Conservation (phyloP, 1,140 invertebrate species). For the Penaeus indicus region DNA sequence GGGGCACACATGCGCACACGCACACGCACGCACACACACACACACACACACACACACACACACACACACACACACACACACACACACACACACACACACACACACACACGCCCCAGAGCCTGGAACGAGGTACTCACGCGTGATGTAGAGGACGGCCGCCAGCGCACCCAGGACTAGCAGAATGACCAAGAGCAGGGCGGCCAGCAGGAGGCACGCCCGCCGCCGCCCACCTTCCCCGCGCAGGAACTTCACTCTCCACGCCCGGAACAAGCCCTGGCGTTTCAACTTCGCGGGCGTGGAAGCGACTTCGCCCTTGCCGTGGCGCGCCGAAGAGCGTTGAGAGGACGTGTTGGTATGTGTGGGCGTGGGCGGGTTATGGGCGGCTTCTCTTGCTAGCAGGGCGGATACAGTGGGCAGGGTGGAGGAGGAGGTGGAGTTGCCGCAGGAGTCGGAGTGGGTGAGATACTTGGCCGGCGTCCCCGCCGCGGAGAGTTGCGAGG, state of each 20-base stretch:
- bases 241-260: slow-evolving; percentile 66
- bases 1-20: no score
- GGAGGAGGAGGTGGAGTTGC: slow-evolving; percentile 64
- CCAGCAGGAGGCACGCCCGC: slow-evolving; percentile 52
- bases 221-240: slow-evolving; percentile 57
- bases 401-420: slow-evolving; percentile 66
- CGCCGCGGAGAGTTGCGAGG: slow-evolving; percentile 7
- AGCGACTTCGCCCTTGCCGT: slow-evolving; percentile 33
- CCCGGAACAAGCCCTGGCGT: slow-evolving; percentile 61
- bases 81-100: no score
- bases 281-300: slow-evolving; percentile 65
- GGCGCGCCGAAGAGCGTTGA: slow-evolving; percentile 49
- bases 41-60: no score
- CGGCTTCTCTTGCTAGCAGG: slow-evolving; percentile 59
- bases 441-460: slow-evolving; percentile 61
- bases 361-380: slow-evolving; percentile 58
- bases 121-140: slow-evolving; percentile 54
- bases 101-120: no score
- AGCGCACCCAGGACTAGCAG: slow-evolving; percentile 64
- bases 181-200: slow-evolving; percentile 54
- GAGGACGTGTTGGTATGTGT: slow-evolving; percentile 49
- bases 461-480: slow-evolving; percentile 61
- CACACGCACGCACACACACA: no score
- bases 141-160: slow-evolving; percentile 62
- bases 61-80: no score